These are phyloP conservation scores for Sorex araneus DNA, from an alignment of 2,113 vertebrate species.

Conservation along the genomic window DNA sequence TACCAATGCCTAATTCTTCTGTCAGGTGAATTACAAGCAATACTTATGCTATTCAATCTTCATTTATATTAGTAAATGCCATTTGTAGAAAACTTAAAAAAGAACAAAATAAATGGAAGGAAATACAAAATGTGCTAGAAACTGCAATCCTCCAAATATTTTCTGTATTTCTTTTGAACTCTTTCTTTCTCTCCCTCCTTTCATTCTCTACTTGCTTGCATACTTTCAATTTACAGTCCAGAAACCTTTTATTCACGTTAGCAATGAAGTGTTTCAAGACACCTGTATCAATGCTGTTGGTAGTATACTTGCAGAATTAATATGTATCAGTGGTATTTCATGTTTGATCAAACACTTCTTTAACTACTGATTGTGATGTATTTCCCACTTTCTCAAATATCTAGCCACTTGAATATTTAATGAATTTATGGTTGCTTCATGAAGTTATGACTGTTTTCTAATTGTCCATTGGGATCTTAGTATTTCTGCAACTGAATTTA, in stretches of 20 bases:
- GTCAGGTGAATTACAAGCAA: constrained; percentile 39
- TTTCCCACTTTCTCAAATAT: neutral
- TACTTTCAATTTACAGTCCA: neutral
- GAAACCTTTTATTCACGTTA: neutral
- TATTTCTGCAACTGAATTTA: constrained; percentile 30
- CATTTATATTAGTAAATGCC: neutral
- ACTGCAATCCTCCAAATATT: neutral
- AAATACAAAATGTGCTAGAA: neutral
- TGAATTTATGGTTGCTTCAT: neutral
- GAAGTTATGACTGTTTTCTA: constrained; percentile 4
- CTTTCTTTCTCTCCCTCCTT: neutral
- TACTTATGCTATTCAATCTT: neutral
- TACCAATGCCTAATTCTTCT: neutral
- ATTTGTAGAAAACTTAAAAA: constrained; percentile 17
- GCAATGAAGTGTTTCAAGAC: neutral
- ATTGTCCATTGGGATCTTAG: neutral
- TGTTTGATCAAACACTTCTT: neutral
- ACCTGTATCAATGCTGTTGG: neutral
- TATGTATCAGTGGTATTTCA: neutral
- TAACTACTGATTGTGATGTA: neutral
- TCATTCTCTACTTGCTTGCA: neutral
- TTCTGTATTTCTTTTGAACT: neutral
- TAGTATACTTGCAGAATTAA: neutral
- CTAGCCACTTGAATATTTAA: neutral
- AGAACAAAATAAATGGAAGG: neutral